These are phyloP conservation scores for Zosterops borbonicus DNA, from an alignment of 2,113 vertebrate species.

Conservation along the genomic window DNA sequence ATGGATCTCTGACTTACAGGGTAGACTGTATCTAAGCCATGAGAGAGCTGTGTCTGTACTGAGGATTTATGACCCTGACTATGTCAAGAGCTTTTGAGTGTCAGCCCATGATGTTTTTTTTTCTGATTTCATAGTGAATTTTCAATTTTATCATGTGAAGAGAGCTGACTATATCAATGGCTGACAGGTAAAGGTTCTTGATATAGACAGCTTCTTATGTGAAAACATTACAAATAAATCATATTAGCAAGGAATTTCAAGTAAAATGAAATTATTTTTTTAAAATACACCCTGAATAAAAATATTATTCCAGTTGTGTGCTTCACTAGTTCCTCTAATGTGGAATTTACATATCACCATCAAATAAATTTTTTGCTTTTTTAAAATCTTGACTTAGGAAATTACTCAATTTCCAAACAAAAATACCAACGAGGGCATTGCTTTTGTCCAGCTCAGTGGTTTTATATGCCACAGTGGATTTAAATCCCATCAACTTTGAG, in stretches of 20 bases:
- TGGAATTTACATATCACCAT: not conserved
- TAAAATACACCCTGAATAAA: not conserved
- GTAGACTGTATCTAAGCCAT: not conserved
- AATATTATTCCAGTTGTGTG: not conserved
- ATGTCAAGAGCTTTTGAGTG: not conserved
- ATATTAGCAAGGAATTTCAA: not conserved
- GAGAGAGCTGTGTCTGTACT: not conserved
- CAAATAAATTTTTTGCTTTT: not conserved
- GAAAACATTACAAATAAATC: not conserved
- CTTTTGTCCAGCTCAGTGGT: not conserved
- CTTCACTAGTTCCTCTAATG: not conserved
- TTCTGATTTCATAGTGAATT: not conserved
- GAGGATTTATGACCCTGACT: not conserved
- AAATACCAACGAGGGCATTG: not conserved
- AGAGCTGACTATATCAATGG: not conserved
- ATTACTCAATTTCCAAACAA: not conserved
- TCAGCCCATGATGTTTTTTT: not conserved
- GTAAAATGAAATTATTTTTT: not conserved
- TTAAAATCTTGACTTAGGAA: not conserved
- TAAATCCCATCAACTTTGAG: not conserved
- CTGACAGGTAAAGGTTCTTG: not conserved
- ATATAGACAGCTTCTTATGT: not conserved
- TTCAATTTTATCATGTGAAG: not conserved
- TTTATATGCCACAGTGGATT: not conserved
- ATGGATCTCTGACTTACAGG: not conserved